These are phyloP conservation scores for Teinopalpus imperialis DNA, from an alignment of 2,888 invertebrate genomes.

Conservation along the genomic window DNA sequence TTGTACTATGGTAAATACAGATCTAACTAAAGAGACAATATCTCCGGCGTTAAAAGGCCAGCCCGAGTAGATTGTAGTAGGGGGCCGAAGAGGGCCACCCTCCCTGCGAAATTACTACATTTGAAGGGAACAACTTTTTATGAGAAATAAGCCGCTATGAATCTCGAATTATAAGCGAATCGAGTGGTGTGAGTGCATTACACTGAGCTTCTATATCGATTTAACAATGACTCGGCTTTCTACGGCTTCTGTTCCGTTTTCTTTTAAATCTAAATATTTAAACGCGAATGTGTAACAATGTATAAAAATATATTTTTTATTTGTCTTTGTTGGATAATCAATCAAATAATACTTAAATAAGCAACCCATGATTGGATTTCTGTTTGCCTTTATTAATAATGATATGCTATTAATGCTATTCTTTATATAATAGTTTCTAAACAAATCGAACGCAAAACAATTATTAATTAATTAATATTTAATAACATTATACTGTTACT, in stretches of 20 bases:
- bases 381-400: no score
- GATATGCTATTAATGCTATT: no score
- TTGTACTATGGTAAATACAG: constrained; percentile 72
- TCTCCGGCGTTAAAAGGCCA: constrained; percentile 80
- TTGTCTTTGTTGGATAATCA: no score
- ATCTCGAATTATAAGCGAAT: constrained; percentile 77
- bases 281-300: no score
- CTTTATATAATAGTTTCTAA: no score
- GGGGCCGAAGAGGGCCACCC: constrained; percentile 54
- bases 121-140: constrained; percentile 81
- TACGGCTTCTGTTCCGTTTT: constrained; percentile 12
- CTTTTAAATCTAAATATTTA: constrained; percentile 1
- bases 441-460: no score
- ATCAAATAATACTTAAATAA: no score
- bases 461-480: no score
- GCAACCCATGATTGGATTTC: no score
- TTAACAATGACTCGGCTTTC: constrained; percentile 26
- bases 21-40: constrained; percentile 80
- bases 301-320: no score
- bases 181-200: constrained; percentile 50
- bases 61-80: constrained; percentile 59
- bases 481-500: no score
- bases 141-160: constrained; percentile 79
- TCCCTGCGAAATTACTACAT: constrained; percentile 78
- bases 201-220: constrained; percentile 37